A percentile compares a stretch with the other conserved stretches of the same genome.
Evolutionary conservation across 2,797 vertebrate genomes (phyloP).

Genomic region (Phrynocephalus forsythii): DNA sequence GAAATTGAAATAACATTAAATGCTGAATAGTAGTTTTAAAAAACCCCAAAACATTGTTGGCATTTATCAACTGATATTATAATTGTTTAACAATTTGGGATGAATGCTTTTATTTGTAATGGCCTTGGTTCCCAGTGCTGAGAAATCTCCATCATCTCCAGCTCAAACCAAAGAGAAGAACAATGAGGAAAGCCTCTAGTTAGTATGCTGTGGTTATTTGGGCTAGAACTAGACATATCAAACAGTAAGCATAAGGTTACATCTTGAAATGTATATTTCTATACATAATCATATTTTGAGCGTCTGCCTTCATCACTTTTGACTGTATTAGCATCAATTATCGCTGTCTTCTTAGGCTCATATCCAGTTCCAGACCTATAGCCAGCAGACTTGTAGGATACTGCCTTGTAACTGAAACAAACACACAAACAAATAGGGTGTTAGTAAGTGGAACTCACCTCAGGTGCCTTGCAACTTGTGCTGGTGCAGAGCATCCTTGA

Average conservation of each 20-base stretch:
- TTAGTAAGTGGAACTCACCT: slow-evolving; percentile 19
- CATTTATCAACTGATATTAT: no score
- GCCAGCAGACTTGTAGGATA: slow-evolving; percentile 85
- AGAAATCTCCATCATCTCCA: not conserved
- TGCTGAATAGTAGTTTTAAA: no score
- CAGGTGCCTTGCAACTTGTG: not conserved
- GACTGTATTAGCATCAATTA: slow-evolving; percentile 76
- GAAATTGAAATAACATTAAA: no score
- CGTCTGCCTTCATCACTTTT: slow-evolving; percentile 82
- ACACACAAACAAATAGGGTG: slow-evolving; percentile 30
- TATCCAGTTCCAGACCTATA: slow-evolving; percentile 80
- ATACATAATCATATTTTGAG: slow-evolving; percentile 89
- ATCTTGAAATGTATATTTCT: slow-evolving; percentile 62
- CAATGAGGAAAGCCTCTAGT: slow-evolving; percentile 40
- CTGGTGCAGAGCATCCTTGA: not conserved
- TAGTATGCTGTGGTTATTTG: slow-evolving; percentile 27
- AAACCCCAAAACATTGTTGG: no score
- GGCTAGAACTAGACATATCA: slow-evolving; percentile 41
- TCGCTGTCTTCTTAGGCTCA: slow-evolving; percentile 73
- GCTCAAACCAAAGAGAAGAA: slow-evolving; percentile 40
- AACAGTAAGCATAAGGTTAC: not conserved
- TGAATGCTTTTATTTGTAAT: no score
- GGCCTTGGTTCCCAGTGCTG: no score
- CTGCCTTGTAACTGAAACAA: slow-evolving; percentile 83
- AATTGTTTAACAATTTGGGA: no score